phyloP scores from a whole-genome alignment of 2,797 vertebrate genomes.

The Megalops cyprinoides region DNA sequence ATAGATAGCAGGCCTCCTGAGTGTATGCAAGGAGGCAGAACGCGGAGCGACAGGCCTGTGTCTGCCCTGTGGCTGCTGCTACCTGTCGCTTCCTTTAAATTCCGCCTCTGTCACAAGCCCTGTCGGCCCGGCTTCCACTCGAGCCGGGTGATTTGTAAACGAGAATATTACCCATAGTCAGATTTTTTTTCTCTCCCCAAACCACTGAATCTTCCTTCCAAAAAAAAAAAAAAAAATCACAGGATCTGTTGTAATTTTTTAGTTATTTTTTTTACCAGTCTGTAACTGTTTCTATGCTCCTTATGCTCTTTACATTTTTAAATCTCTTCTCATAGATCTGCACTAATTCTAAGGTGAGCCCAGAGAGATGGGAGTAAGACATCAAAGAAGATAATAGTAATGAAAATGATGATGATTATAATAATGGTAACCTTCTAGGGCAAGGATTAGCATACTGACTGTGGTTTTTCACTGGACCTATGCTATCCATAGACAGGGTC shows the following conservation, averaged over 20 bases:
- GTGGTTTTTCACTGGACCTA: too few species aligned
- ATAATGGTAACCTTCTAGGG: neutral
- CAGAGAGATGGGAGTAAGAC: neutral
- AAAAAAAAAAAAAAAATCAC: too few species aligned
- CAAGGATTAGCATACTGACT: too few species aligned
- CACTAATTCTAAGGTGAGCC: too few species aligned
- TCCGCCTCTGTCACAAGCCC: too few species aligned
- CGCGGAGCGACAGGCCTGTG: neutral
- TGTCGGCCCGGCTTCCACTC: neutral
- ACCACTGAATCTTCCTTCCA: neutral
- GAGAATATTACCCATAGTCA: conserved; percentile 16
- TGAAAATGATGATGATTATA: neutral
- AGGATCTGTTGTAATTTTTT: neutral
- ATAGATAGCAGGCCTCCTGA: neutral
- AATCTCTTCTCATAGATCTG: too few species aligned
- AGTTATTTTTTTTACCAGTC: neutral
- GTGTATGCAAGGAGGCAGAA: neutral
- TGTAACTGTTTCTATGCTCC: neutral
- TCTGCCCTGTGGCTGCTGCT: neutral
- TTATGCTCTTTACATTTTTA: too few species aligned
- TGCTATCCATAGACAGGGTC: neutral
- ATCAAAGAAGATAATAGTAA: neutral
- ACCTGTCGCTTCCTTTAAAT: conserved; percentile 19
- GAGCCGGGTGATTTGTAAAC: neutral
- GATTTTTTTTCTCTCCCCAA: neutral